phyloP scores from a whole-genome alignment of 1,140 invertebrate species.

The Notospermus geniculatus region DNA sequence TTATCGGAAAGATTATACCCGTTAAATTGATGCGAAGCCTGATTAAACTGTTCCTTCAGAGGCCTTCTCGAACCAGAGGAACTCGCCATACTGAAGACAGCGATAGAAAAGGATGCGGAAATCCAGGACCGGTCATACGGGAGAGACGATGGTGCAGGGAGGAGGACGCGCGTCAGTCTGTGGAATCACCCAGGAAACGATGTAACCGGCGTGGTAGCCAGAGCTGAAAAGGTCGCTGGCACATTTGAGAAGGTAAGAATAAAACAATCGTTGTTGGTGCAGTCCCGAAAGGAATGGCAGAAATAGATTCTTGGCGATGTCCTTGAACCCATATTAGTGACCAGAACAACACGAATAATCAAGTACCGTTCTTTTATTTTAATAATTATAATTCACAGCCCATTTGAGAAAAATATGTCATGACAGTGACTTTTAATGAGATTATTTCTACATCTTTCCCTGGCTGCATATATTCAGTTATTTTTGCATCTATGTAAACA shows the following conservation, averaged over 20 bases:
- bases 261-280: no score
- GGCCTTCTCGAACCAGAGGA: constrained; percentile 6
- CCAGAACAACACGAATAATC: not conserved
- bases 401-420: no score
- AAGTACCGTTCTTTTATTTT: not conserved
- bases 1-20: no score
- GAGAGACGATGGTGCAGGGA: constrained; percentile 21
- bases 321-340: not conserved
- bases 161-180: constrained; percentile 24
- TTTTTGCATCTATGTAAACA: no score
- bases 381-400: not conserved
- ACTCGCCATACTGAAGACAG: not conserved
- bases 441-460: no score
- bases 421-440: no score
- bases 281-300: no score
- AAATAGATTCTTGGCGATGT: no score
- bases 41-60: not conserved
- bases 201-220: constrained; percentile 39
- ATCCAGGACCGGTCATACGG: not conserved
- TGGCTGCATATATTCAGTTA: no score
- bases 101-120: not conserved
- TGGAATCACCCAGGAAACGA: constrained; percentile 45
- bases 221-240: constrained; percentile 35
- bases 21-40: not conserved
- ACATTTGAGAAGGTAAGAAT: constrained; percentile 37